Percentiles rank a stretch among this genome's conserved stretches.
Conservation (phyloP, 2,113 vertebrate genomes). For the Phaetusa simplex region DNA sequence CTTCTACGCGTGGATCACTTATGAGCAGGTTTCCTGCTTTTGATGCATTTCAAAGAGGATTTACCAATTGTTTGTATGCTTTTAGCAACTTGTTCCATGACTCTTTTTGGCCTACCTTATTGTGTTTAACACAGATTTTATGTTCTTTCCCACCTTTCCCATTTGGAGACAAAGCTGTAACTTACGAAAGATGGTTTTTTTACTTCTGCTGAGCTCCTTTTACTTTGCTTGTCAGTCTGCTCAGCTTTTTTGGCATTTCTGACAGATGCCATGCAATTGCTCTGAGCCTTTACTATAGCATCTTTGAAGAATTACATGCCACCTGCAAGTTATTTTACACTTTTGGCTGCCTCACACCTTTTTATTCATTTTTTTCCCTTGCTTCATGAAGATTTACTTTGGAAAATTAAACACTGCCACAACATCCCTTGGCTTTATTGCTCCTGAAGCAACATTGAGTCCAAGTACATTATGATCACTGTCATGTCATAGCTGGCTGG, state of each 20-base stretch:
- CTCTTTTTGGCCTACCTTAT: background rate
- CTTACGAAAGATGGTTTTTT: background rate
- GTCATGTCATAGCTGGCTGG: background rate
- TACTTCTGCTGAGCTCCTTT: background rate
- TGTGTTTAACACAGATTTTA: background rate
- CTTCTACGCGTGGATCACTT: background rate
- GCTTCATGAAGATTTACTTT: background rate
- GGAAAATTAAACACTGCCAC: background rate
- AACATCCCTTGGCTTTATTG: background rate
- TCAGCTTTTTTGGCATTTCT: background rate
- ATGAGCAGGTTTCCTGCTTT: slow-evolving; percentile 35
- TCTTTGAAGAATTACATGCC: background rate
- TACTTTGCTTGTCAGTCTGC: background rate
- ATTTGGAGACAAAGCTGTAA: background rate
- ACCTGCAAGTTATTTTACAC: background rate
- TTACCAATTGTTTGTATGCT: background rate
- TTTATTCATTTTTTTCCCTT: background rate
- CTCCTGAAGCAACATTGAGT: background rate
- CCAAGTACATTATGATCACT: background rate
- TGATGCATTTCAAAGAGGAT: background rate
- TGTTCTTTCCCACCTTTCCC: background rate
- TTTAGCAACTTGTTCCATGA: background rate
- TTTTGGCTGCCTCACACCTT: background rate
- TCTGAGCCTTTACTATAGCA: background rate
- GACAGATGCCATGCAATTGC: background rate